Percentiles rank a stretch among this genome's conserved stretches.
phyloP scores from a whole-genome alignment of 2,113 vertebrate species.

The Brachionichthys hirsutus region DNA sequence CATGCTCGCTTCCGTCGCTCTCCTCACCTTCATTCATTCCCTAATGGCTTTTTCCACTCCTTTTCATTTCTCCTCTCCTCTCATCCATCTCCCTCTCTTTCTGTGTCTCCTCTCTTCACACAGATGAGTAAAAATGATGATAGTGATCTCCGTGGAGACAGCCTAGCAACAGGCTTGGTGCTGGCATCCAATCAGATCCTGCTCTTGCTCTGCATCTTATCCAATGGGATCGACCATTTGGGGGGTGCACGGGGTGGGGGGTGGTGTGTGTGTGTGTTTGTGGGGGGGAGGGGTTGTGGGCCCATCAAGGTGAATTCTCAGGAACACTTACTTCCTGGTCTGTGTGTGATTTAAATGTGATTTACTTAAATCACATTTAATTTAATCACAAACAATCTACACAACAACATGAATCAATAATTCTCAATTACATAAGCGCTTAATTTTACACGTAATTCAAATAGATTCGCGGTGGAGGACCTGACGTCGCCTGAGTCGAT shows the following conservation, averaged over 20 bases:
- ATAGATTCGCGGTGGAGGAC: too few relatives aligned
- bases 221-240: conserved; percentile 53
- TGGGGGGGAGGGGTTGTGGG: conserved; percentile 12
- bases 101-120: not conserved
- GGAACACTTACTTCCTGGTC: conserved; percentile 50
- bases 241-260: not conserved
- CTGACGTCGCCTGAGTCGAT: too few relatives aligned
- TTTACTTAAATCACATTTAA: too few relatives aligned
- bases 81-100: conserved; percentile 11
- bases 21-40: not conserved
- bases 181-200: conserved; percentile 57
- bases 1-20: not conserved
- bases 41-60: conserved; percentile 17
- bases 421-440: too few relatives aligned
- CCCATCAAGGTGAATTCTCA: conserved; percentile 64
- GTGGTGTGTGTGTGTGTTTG: too few relatives aligned
- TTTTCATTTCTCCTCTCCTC: conserved; percentile 21
- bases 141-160: conserved; percentile 77
- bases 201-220: conserved; percentile 15
- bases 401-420: too few relatives aligned
- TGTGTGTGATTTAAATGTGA: not conserved
- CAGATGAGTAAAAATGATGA: conserved; percentile 13
- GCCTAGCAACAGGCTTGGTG: conserved; percentile 74
- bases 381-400: too few relatives aligned
- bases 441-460: too few relatives aligned